Conservation (phyloP, 2,888 invertebrate genomes). For the Lysandra coridon region DNA sequence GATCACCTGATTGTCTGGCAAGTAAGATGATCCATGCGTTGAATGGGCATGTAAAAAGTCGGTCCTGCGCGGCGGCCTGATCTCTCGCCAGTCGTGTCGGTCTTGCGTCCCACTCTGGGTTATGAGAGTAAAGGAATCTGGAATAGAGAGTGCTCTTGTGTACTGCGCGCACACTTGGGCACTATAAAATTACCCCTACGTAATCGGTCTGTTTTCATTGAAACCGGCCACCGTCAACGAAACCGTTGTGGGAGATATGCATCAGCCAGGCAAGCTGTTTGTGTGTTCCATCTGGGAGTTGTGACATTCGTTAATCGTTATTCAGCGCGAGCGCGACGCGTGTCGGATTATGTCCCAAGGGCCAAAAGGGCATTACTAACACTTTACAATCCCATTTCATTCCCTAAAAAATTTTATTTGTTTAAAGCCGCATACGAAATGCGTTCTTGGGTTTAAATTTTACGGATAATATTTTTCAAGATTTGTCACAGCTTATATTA, state of each 20-base stretch:
- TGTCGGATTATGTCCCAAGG: not conserved
- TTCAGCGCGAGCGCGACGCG: slow-evolving; percentile 2
- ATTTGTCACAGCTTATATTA: not conserved
- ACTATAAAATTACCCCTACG: no score
- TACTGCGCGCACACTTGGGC: no score
- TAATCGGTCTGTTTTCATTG: no score
- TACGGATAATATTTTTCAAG: not conserved
- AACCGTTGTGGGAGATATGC: not conserved
- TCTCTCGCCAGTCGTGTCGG: no score
- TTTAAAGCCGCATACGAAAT: not conserved
- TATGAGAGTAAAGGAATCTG: no score
- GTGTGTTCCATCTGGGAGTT: not conserved
- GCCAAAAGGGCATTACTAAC: not conserved
- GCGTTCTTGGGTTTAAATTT: not conserved
- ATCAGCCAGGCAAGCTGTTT: not conserved
- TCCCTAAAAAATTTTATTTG: slow-evolving; percentile 2
- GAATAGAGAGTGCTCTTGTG: no score
- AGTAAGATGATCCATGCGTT: no score
- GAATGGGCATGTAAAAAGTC: no score
- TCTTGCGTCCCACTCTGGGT: no score
- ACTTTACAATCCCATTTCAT: slow-evolving; percentile 2
- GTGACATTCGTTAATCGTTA: slow-evolving; percentile 23
- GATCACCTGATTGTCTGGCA: no score
- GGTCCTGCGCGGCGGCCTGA: no score
- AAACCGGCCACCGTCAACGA: no score